Evolutionary conservation across 2,113 vertebrate genomes (phyloP), one percentile per base, ranked within the genome.

Genomic region (Origma solitaria): DNA sequence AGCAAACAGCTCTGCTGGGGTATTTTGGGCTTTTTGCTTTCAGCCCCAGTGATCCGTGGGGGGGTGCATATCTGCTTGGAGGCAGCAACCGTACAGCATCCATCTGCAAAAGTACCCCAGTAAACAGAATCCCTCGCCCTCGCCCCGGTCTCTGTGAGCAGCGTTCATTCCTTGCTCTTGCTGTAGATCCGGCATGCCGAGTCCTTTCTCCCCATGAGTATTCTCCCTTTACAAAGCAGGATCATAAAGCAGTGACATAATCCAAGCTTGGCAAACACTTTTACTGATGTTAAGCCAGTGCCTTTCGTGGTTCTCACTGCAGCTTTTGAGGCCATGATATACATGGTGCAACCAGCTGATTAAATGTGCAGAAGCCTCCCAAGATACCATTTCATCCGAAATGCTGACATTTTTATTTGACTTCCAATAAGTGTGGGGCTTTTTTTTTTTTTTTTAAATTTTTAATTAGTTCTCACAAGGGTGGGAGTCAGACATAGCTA

Each of bases 211-310:
- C 97, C 85, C 91, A 71, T 35, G 94, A 97, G 88, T 40, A 47
- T 94, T 97, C 97, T 97, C 94, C 92, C 73, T 96, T 96, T 97
- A 82, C 88, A 90, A 88, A 97, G 95, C 86, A 84, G 90, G 93
- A 96, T 87, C 93, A 94, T 97, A 94, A 97, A 97, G 96, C 87
- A 45, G 88, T 96, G 97, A 98, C 71, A 95, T 96, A 93, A 97
- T 96, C 95, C 83, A 33, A 77, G 84, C 89, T 97, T 96, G 94
- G 97, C 97, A 95, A 89, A 96, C 78, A 69, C 91, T 94, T 80
- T 14, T 61, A 86, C 96, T 97, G 96, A 96, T 92, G 93, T 80
- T 62, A 84, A 90, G 92, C 96, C 86, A 92, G 94, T 71, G 91
- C 95, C 94, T 96, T 89, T 91, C 47, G 30, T 76, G 91, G 94